Percentiles rank a stretch among this genome's conserved stretches.
These are phyloP conservation scores for Molorchus minor DNA, from an alignment of 2,888 invertebrate species.

Conservation along the genomic window DNA sequence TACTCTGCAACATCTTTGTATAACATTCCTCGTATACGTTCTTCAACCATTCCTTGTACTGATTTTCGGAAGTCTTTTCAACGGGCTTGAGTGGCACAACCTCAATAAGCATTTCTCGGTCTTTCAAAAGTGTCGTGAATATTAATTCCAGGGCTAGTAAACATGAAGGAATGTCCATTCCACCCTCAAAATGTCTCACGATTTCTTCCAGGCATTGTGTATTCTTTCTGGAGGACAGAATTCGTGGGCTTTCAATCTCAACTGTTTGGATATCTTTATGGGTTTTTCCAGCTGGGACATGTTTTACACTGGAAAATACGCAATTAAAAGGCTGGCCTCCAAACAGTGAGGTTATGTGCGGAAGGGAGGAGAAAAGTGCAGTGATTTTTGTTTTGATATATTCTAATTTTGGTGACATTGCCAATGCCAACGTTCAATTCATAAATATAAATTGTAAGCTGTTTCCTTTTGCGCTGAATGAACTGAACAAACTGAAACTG, in stretches of 20 bases:
- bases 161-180: constrained; percentile 65
- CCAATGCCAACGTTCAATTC: no score
- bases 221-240: constrained; percentile 67
- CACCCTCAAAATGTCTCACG: constrained; percentile 71
- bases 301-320: constrained; percentile 22
- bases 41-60: constrained; percentile 74
- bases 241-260: constrained; percentile 75
- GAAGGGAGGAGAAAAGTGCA: constrained; percentile 9
- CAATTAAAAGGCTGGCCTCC: constrained; percentile 19
- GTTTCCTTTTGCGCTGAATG: no score
- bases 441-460: no score
- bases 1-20: constrained; percentile 67
- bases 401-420: no score
- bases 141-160: constrained; percentile 77
- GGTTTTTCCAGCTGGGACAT: constrained; percentile 57
- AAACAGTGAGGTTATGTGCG: constrained; percentile 21
- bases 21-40: constrained; percentile 76
- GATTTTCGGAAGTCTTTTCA: constrained; percentile 68
- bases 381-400: no score
- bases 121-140: constrained; percentile 73
- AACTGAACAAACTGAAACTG: no score
- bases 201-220: constrained; percentile 75
- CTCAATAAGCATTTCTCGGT: constrained; percentile 72
- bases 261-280: constrained; percentile 70
- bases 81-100: constrained; percentile 68